Conservation (phyloP, 2,113 vertebrate species). For the Smithornis capensis region DNA sequence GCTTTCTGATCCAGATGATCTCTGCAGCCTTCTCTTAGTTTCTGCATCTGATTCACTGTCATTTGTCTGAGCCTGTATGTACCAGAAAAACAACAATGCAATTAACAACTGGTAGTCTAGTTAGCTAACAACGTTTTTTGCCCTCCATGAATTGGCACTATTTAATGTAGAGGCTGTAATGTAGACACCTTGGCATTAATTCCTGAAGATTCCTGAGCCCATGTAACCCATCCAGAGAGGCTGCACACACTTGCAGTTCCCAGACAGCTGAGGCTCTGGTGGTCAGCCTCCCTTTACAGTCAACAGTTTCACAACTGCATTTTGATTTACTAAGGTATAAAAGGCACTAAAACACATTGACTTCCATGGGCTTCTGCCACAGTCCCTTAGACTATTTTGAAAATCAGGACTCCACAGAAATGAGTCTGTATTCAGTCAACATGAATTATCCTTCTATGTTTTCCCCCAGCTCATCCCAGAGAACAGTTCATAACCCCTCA, state of each 20-base stretch:
- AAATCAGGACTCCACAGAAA: background rate
- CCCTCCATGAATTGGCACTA: background rate
- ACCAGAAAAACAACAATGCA: background rate
- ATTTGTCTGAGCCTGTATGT: conserved; percentile 86
- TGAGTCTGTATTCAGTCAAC: background rate
- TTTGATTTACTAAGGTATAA: background rate
- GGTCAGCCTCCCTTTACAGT: background rate
- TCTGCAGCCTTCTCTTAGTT: conserved; percentile 89
- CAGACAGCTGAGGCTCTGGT: background rate
- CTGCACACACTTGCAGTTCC: background rate
- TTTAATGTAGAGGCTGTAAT: background rate
- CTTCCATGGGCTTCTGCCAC: background rate
- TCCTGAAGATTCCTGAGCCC: background rate
- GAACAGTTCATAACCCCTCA: background rate
- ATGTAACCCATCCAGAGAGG: background rate
- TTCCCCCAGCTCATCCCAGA: background rate
- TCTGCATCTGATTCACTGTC: conserved; percentile 96
- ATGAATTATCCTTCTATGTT: background rate
- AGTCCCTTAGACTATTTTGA: background rate
- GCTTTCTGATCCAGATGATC: conserved; percentile 91
- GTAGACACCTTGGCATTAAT: background rate
- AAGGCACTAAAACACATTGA: background rate
- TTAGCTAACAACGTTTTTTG: background rate
- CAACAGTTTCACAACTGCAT: background rate
- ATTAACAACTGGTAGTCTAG: background rate